Conservation (phyloP, 2,888 invertebrate genomes). For the Mechanitis mazaeus region DNA sequence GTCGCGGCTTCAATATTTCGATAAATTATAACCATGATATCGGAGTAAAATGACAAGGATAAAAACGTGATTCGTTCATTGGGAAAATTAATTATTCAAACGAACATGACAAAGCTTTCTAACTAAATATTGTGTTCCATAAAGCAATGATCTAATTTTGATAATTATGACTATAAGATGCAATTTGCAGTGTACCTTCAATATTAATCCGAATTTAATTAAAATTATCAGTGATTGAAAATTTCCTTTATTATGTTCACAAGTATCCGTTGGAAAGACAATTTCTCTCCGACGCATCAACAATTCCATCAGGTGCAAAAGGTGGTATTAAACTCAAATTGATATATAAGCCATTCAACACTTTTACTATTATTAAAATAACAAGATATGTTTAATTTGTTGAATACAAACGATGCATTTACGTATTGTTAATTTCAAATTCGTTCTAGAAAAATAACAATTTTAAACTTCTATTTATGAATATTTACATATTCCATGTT, state of each 20-base stretch:
- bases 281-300: slow-evolving; percentile 24
- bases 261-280: slow-evolving; percentile 28
- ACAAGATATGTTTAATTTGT: no score
- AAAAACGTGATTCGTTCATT: slow-evolving; percentile 1
- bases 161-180: not conserved
- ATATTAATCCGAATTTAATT: slow-evolving; percentile 20
- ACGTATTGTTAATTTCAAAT: no score
- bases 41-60: not conserved
- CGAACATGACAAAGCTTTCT: no score
- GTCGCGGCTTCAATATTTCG: slow-evolving; percentile 5
- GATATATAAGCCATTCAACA: slow-evolving; percentile 19
- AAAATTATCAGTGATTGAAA: slow-evolving; percentile 29
- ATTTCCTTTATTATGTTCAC: slow-evolving; percentile 33
- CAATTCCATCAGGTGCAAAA: slow-evolving; percentile 24
- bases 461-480: no score
- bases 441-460: no score
- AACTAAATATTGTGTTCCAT: not conserved
- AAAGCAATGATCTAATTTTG: no score
- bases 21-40: slow-evolving; percentile 1
- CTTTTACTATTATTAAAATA: slow-evolving; percentile 11
- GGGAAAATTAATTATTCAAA: not conserved
- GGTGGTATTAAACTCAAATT: slow-evolving; percentile 34
- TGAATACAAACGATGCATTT: no score
- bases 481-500: no score
- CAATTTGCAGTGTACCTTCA: slow-evolving; percentile 10